phyloP scores from a whole-genome alignment of 2,113 vertebrate genomes.

The Raja brachyura region DNA sequence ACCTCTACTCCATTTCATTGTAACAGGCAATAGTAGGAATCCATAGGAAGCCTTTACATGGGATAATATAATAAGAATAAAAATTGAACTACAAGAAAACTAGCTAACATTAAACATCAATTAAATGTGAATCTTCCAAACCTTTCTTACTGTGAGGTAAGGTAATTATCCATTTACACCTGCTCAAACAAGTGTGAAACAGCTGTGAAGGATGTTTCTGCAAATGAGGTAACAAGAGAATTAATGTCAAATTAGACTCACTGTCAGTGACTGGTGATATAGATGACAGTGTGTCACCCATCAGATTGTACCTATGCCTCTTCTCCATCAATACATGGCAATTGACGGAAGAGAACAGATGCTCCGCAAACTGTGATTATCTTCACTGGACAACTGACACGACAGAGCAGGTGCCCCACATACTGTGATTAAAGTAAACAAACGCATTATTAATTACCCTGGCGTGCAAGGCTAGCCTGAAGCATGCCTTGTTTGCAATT shows the following conservation, averaged over 20 bases:
- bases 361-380: conserved; percentile 39
- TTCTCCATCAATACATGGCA: conserved; percentile 45
- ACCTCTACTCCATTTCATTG: background rate
- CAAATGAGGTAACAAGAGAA: background rate
- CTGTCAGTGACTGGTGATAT: conserved; percentile 1
- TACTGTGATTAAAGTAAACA: conserved; percentile 46
- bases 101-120: background rate
- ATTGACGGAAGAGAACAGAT: conserved; percentile 48
- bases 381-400: conserved; percentile 48
- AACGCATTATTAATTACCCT: conserved; percentile 6
- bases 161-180: conserved; percentile 45
- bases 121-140: conserved; percentile 1
- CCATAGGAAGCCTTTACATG: conserved; percentile 10
- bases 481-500: background rate
- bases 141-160: background rate
- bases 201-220: conserved; percentile 44
- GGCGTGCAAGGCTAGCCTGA: background rate
- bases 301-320: background rate
- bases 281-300: conserved; percentile 3
- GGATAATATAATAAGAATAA: conserved; percentile 11
- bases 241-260: conserved; percentile 38
- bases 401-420: conserved; percentile 48
- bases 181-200: conserved; percentile 34
- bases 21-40: background rate
- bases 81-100: conserved; percentile 16